Base-by-base conservation (phyloP, 2,888 invertebrate genomes). In the Rhorus exstirpatorius region DNA sequence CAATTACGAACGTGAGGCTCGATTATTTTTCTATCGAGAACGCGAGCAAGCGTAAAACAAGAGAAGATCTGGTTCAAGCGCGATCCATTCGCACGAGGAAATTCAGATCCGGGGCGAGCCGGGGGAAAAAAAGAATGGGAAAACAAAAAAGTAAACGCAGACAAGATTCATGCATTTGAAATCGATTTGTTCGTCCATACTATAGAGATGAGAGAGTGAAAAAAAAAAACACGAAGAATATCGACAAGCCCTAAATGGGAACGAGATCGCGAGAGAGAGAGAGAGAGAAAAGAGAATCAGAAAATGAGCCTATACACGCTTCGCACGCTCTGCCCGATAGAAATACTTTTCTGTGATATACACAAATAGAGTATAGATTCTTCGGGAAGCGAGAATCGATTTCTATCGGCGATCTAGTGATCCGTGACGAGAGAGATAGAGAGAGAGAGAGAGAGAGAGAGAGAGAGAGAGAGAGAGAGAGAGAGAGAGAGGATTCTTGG, bases 371-470 rank as follows among this genome's bases (percentile, higher is more conserved):
- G 60, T 67, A 65, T 65, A 65, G 76, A 76, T 81, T 71, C 76
- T 51, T 55, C 17, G 21, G 60, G 65, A 74, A 72, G 65, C 63
- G 53, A 61, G 79, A 71, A 71, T 82, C 82, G 76, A 84, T 84
- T 80, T 84, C 80, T 80, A 82, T 82, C 77, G 72, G 65, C 68
- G 67, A 81, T 81, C 74, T 74, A 75, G 77, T 70, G 74, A 84
- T 84, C 82, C 77, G 68, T 63, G 60, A 61, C 75, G 78, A 80
- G 70, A 55, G 71, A 77, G 21, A 35, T 19, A 31, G 55, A 24
- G 14, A 31, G 49, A 19, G 19, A 19, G 60, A 63, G 68, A 70
- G 35, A n/a, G n/a, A 51, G 24, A 44, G n/a, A 38, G 24, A 38
- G 74, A 79, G 53, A 24, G 38, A 76, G 58, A 72, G 65, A 67